Evolutionary conservation across 1,140 invertebrate species (phyloP).

Genomic region (Coelopa frigida): DNA sequence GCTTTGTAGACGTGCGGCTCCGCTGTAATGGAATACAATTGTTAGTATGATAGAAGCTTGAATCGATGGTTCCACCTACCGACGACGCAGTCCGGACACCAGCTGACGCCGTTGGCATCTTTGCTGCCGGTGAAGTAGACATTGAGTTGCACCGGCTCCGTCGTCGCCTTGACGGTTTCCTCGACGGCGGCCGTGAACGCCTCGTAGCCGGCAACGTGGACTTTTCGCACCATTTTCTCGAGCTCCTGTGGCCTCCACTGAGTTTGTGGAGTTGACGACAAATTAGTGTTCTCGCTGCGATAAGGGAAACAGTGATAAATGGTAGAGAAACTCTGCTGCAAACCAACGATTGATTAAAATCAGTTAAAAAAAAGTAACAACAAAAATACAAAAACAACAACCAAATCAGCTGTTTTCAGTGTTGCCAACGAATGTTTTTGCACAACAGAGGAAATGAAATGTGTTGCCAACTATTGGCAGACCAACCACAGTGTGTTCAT

Average conservation of each 20-base stretch:
- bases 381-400: too few relatives aligned
- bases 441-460: too few relatives aligned
- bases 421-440: too few relatives aligned
- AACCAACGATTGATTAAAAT: too few relatives aligned
- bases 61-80: slow-evolving; percentile 6
- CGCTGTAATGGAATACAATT: slow-evolving; percentile 25
- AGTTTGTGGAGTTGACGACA: too few relatives aligned
- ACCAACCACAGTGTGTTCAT: too few relatives aligned
- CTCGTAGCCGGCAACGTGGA: slow-evolving; percentile 11
- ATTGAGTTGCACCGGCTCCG: slow-evolving; percentile 21
- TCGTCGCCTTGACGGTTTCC: slow-evolving; percentile 1
- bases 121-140: slow-evolving; percentile 58
- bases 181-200: slow-evolving; percentile 5
- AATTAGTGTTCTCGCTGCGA: too few relatives aligned
- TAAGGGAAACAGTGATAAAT: too few relatives aligned
- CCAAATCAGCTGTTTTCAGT: too few relatives aligned
- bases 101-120: slow-evolving; percentile 50
- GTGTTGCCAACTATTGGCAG: too few relatives aligned
- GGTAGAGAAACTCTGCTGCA: too few relatives aligned
- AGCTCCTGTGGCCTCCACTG: not conserved
- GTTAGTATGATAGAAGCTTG: not conserved
- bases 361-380: too few relatives aligned
- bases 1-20: slow-evolving; percentile 50
- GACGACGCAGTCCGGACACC: slow-evolving; percentile 62
- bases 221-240: slow-evolving; percentile 4